Evolutionary conservation across 2,888 invertebrate species (phyloP).

Genomic region (Flexamia atlantica): DNA sequence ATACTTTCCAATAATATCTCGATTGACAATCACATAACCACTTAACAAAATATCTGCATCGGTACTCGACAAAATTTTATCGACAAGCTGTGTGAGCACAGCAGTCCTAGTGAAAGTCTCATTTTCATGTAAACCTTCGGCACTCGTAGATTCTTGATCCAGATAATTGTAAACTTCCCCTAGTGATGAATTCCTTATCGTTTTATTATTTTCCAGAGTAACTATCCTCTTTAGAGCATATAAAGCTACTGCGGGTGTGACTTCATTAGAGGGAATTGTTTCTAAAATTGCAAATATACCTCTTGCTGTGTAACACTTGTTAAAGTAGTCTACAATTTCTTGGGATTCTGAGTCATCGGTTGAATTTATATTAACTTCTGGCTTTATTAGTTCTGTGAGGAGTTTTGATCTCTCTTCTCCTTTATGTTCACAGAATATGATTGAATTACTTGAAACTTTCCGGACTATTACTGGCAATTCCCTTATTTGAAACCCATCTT

Average conservation of each 20-base stretch:
- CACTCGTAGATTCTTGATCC: slow-evolving; percentile 18
- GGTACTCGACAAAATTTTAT: slow-evolving; percentile 75
- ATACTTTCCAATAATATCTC: slow-evolving; percentile 72
- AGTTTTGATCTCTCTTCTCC: not conserved
- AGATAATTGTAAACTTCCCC: slow-evolving; percentile 68
- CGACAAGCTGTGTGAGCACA: slow-evolving; percentile 76
- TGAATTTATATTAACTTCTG: slow-evolving; percentile 30
- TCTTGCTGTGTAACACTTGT: slow-evolving; percentile 72
- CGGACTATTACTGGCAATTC: slow-evolving; percentile 83
- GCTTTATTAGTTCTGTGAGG: slow-evolving; percentile 43
- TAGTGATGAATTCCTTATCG: slow-evolving; percentile 36
- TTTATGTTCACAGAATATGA: slow-evolving; percentile 59
- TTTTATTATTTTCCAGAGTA: slow-evolving; percentile 74
- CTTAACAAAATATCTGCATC: slow-evolving; percentile 74
- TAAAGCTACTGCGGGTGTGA: slow-evolving; percentile 75
- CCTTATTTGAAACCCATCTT: slow-evolving; percentile 82
- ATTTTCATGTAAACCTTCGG: slow-evolving; percentile 64
- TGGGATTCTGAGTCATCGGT: slow-evolving; percentile 67
- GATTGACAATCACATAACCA: slow-evolving; percentile 73
- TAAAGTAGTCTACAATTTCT: slow-evolving; percentile 72
- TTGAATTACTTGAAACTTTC: slow-evolving; percentile 70
- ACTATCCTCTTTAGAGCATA: slow-evolving; percentile 75
- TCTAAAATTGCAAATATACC: slow-evolving; percentile 75
- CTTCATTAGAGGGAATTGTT: slow-evolving; percentile 75
- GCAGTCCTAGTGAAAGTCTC: slow-evolving; percentile 74